A percentile compares a stretch with the other conserved stretches of the same genome.
Evolutionary conservation across 2,888 invertebrate genomes (phyloP).

Genomic region (Standfussiana lucernea): DNA sequence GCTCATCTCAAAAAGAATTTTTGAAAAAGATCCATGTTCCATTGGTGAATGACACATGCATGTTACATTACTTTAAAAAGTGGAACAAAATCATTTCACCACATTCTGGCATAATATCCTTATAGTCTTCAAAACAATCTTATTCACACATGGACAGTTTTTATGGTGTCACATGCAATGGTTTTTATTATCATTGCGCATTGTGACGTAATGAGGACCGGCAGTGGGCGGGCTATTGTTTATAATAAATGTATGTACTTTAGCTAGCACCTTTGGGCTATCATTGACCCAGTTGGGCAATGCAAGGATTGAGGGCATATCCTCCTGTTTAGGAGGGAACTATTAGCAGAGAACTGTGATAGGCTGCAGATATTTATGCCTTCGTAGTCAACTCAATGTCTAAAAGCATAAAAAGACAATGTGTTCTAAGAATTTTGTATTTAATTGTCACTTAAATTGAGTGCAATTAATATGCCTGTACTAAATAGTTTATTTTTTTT

Average conservation of each 20-base stretch:
- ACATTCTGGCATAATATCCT: conserved; percentile 34
- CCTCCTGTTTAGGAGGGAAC: not conserved
- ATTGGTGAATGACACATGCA: too few relatives aligned
- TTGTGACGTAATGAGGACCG: conserved; percentile 44
- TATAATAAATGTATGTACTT: conserved; percentile 36
- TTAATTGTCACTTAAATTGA: conserved; percentile 11
- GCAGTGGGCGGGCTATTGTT: conserved; percentile 50
- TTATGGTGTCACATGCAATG: conserved; percentile 38
- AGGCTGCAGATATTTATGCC: not conserved
- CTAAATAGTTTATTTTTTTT: not conserved
- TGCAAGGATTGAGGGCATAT: conserved; percentile 33
- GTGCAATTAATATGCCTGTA: conserved; percentile 2
- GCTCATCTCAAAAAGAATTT: too few relatives aligned
- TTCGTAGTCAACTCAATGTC: not conserved
- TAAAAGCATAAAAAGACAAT: not conserved
- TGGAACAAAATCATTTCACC: conserved; percentile 23
- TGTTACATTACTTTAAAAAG: conserved; percentile 18
- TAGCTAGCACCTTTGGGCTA: conserved; percentile 8
- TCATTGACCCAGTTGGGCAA: conserved; percentile 31
- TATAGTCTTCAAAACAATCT: not conserved
- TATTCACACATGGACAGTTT: conserved; percentile 25
- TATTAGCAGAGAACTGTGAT: conserved; percentile 19
- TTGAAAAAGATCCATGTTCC: too few relatives aligned
- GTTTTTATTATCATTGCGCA: conserved; percentile 55
- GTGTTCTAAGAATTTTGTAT: not conserved